Evolutionary conservation across 2,113 vertebrate species (phyloP), one percentile per base, ranked within the genome.

Genomic region (Ploceus nigricollis): DNA sequence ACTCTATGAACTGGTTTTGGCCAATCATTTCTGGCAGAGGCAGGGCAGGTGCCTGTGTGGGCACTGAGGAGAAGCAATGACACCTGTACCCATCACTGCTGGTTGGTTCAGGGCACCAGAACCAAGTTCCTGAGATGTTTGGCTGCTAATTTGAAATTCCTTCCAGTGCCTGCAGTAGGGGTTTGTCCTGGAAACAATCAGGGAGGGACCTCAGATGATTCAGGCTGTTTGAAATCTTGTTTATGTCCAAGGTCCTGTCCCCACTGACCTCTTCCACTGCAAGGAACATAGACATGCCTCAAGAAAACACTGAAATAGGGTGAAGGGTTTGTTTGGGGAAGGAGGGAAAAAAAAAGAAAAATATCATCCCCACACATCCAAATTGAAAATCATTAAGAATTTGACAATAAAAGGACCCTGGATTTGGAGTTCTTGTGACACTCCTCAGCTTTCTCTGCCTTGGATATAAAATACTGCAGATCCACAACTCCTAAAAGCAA

Each of bases 341-440:
- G 7, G 4, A 31, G 21, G 1, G 1, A 9, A 14, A 14, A 4
- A n/a, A 21, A 53, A 11, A 9, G 0, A 11, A 61, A 64, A 35
- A 50, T 5, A 18, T 27, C 21, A 22, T 6, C 15, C 19, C 13
- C 5, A 40, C 4, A 27, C 0, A 5, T 65, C 15, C 1, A 8
- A 78, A 42, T 4, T 5, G 13, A 66, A 71, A 48, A 51, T 28
- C 22, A 2, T 47, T 56, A 44, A 44, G 27, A 75, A 44, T 17
- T 35, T 70, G 27, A 33, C 42, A 50, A 31, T 10, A 30, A 75
- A 84, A 94, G 8, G 3, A 31, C 28, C 22, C 45, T 10, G 13
- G 15, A 71, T 80, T 35, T 47, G 27, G 13, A 33, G 17, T 54
- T 90, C 76, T 65, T 51, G 48, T 42, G 30, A 56, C 13, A 39